phyloP scores from a whole-genome alignment of 2,888 invertebrate genomes.

The Ochropacha duplaris region DNA sequence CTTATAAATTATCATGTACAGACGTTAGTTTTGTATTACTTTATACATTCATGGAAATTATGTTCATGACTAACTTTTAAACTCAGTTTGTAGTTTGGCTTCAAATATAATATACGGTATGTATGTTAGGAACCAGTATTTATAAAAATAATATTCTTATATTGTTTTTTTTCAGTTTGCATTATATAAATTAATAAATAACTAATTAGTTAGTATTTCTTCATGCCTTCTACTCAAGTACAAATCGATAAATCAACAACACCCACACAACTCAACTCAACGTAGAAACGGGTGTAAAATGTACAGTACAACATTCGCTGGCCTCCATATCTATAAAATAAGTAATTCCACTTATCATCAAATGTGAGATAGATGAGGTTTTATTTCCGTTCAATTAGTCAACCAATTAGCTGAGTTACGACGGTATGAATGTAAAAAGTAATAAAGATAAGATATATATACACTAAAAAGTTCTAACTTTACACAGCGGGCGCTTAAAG shows the following conservation, averaged over 20 bases:
- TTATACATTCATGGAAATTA: too few species aligned
- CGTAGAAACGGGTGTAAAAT: slow-evolving; percentile 12
- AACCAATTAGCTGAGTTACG: slow-evolving; percentile 35
- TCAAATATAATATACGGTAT: too few species aligned
- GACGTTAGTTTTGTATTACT: too few species aligned
- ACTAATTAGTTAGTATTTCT: too few species aligned
- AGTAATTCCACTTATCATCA: slow-evolving; percentile 33
- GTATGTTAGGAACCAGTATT: too few species aligned
- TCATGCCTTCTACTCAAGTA: too few species aligned
- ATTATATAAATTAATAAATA: too few species aligned
- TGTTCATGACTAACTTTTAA: too few species aligned
- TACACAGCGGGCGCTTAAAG: neutral
- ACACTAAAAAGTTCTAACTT: neutral
- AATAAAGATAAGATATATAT: slow-evolving; percentile 31
- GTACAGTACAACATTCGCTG: slow-evolving; percentile 6
- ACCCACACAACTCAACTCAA: neutral
- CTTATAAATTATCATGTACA: too few species aligned
- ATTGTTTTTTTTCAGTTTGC: too few species aligned
- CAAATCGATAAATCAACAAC: neutral
- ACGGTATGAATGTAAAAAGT: slow-evolving; percentile 26
- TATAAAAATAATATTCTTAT: too few species aligned
- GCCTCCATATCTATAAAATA: slow-evolving; percentile 17
- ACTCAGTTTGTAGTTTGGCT: too few species aligned
- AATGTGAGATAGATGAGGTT: slow-evolving; percentile 29
- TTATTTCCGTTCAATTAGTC: slow-evolving; percentile 37